A percentile compares a stretch with the other conserved stretches of the same genome.
Conservation (phyloP, 2,797 vertebrate species). For the Xyrichtys novacula region DNA sequence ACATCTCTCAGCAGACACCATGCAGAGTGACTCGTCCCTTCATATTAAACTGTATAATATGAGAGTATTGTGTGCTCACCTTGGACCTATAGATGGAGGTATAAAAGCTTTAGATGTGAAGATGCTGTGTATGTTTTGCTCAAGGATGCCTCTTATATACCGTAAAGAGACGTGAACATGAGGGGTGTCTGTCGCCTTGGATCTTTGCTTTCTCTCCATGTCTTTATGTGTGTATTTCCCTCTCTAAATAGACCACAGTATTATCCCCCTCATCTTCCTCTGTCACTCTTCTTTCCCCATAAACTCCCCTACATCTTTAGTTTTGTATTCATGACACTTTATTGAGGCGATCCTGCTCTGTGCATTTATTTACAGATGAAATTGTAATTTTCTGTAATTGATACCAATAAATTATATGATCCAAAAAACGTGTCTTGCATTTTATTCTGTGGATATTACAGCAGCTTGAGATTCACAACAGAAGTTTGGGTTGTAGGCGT, state of each 20-base stretch:
- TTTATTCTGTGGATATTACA: conserved; percentile 7
- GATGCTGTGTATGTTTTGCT: conserved; percentile 4
- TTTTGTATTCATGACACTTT: conserved; percentile 33
- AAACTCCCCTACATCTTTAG: background rate
- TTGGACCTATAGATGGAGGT: background rate
- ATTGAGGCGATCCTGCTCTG: background rate
- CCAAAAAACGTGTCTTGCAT: conserved; percentile 12
- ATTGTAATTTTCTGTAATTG: conserved; percentile 46
- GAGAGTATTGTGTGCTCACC: background rate
- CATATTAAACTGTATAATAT: background rate
- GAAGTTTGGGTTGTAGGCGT: conserved; percentile 1
- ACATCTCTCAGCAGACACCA: background rate
- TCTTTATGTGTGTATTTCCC: conserved; percentile 31
- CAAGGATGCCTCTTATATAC: conserved; percentile 20
- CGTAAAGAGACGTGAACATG: conserved; percentile 20
- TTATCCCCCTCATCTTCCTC: conserved; percentile 23
- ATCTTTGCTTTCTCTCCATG: conserved; percentile 11
- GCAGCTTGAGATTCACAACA: background rate
- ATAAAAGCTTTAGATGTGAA: conserved; percentile 22
- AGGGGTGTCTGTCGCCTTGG: conserved; percentile 40
- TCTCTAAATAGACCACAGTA: conserved; percentile 24
- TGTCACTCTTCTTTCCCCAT: conserved; percentile 7
- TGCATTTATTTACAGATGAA: conserved; percentile 39
- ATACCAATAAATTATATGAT: conserved; percentile 70
- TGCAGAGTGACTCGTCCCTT: conserved; percentile 1